Percentiles rank a stretch among this genome's conserved stretches.
These are phyloP conservation scores for Tadarida brasiliensis DNA, from an alignment of 2,797 vertebrate species.

Conservation along the genomic window DNA sequence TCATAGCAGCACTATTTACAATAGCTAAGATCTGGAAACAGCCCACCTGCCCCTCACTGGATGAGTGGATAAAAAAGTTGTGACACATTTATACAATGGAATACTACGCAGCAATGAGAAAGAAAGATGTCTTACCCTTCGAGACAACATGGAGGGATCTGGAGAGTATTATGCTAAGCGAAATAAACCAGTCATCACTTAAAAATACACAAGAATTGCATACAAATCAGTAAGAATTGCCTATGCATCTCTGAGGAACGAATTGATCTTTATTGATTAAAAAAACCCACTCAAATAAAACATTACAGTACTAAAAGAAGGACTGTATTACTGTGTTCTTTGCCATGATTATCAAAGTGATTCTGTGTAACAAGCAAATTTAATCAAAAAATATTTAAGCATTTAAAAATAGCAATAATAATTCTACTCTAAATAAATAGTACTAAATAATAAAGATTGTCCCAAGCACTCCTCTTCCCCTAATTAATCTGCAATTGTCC, in stretches of 20 bases:
- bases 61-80: no score
- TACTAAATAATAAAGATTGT: background rate
- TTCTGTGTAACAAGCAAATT: constrained; percentile 1
- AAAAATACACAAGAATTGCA: constrained; percentile 6
- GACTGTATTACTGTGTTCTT: background rate
- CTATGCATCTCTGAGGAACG: constrained; percentile 7
- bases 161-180: no score
- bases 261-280: constrained; percentile 59
- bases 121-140: no score
- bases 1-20: no score
- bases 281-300: constrained; percentile 15
- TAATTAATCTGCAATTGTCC: background rate
- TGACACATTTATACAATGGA: no score
- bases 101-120: no score
- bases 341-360: constrained; percentile 54
- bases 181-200: background rate
- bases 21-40: no score
- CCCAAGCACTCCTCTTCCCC: background rate
- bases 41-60: no score
- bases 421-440: background rate
- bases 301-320: background rate
- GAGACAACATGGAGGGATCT: no score
- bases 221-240: constrained; percentile 33
- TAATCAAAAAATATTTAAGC: constrained; percentile 40
- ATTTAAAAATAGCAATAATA: background rate